These are phyloP conservation scores for Danionella dracula DNA, from an alignment of 2,797 vertebrate genomes.

Conservation along the genomic window DNA sequence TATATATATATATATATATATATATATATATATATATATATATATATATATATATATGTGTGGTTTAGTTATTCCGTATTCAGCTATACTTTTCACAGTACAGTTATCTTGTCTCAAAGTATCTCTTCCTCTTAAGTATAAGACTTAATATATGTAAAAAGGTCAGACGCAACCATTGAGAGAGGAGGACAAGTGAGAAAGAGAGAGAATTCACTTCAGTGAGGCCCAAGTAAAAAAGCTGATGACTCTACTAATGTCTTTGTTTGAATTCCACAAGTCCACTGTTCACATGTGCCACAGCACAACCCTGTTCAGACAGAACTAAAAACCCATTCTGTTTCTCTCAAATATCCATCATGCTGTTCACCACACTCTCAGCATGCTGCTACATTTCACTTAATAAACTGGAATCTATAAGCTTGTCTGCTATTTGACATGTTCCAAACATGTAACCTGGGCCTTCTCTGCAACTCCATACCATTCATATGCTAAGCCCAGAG, in stretches of 20 bases:
- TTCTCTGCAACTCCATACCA: slow-evolving; percentile 46
- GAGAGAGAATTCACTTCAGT: neutral
- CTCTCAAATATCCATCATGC: neutral
- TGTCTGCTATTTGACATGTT: slow-evolving; percentile 58
- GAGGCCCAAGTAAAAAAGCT: neutral
- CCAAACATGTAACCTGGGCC: slow-evolving; percentile 43
- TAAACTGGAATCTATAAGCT: slow-evolving; percentile 65
- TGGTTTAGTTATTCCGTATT: no score
- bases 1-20: no score
- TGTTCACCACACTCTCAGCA: neutral
- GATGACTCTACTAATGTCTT: slow-evolving; percentile 11
- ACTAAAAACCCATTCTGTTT: neutral
- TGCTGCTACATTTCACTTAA: slow-evolving; percentile 52
- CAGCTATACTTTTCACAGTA: no score
- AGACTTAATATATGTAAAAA: no score
- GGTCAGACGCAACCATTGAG: no score
- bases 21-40: no score
- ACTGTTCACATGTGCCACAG: neutral
- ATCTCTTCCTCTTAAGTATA: no score
- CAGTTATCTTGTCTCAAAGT: no score
- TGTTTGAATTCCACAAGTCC: neutral
- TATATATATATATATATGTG: no score
- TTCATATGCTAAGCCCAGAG: slow-evolving; percentile 25
- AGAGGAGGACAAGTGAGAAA: neutral
- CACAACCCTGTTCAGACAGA: neutral